These are phyloP conservation scores for Leptinotarsa texana DNA, from an alignment of 1,140 invertebrate species.

Conservation along the genomic window DNA sequence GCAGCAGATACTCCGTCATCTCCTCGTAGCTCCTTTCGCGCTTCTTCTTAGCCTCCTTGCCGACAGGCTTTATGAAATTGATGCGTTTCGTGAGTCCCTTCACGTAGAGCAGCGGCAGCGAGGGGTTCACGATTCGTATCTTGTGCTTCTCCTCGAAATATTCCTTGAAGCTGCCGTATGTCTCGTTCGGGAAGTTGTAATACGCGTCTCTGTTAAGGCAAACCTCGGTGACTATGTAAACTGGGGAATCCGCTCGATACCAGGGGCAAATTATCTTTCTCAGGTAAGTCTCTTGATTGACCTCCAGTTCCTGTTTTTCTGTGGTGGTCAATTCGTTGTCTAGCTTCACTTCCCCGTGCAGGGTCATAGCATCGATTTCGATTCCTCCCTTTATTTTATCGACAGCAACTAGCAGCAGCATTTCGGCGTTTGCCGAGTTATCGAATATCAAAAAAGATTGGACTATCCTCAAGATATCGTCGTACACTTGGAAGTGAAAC, in stretches of 20 bases:
- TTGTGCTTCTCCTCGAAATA: slow-evolving; percentile 86
- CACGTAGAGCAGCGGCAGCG: slow-evolving; percentile 88
- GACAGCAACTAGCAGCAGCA: slow-evolving; percentile 78
- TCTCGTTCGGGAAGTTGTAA: slow-evolving; percentile 79
- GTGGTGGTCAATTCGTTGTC: slow-evolving; percentile 55
- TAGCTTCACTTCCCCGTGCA: slow-evolving; percentile 49
- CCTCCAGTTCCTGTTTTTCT: slow-evolving; percentile 64
- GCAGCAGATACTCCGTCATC: slow-evolving; percentile 81
- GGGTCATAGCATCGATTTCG: slow-evolving; percentile 66
- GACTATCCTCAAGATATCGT: slow-evolving; percentile 74
- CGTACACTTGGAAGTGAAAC: slow-evolving; percentile 67
- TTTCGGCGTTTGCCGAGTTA: slow-evolving; percentile 65
- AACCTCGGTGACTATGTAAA: slow-evolving; percentile 56
- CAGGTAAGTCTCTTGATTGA: slow-evolving; percentile 64
- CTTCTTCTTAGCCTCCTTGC: slow-evolving; percentile 54
- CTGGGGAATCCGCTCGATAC: slow-evolving; percentile 55
- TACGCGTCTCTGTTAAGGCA: slow-evolving; percentile 75
- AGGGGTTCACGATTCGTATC: slow-evolving; percentile 67
- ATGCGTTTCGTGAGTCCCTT: slow-evolving; percentile 78
- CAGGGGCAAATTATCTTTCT: slow-evolving; percentile 83
- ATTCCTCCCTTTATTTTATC: slow-evolving; percentile 54
- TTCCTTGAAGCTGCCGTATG: slow-evolving; percentile 73
- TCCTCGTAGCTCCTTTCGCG: slow-evolving; percentile 59
- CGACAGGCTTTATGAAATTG: slow-evolving; percentile 61
- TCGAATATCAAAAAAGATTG: slow-evolving; percentile 80